A percentile compares a stretch with the other conserved stretches of the same genome.
phyloP scores from a whole-genome alignment of 2,888 invertebrate genomes.

The Anoplius nigerrimus region DNA sequence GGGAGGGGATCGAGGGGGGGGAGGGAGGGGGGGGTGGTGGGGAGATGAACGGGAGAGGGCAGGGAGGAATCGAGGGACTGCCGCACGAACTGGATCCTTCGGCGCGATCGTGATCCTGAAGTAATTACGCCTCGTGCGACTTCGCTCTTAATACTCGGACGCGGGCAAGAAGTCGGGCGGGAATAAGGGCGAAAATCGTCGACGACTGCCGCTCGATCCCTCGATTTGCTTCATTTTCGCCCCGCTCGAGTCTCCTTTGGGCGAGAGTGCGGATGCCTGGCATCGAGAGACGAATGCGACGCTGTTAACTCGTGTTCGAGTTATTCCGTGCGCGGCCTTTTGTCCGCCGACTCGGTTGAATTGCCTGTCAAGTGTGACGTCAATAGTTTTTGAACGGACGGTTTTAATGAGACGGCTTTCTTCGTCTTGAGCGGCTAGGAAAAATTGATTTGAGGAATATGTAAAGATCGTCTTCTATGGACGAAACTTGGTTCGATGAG shows the following conservation, averaged over 20 bases:
- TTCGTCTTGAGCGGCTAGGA: too few relatives aligned
- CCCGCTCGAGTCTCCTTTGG: not conserved
- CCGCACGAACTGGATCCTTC: constrained; percentile 8
- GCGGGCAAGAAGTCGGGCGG: constrained; percentile 7
- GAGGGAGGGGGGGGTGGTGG: constrained; percentile 26
- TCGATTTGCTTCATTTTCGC: constrained; percentile 15
- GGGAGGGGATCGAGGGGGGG: not conserved
- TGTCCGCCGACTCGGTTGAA: too few relatives aligned
- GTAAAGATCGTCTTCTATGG: too few relatives aligned
- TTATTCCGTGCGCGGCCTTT: too few relatives aligned
- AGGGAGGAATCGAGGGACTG: constrained; percentile 11
- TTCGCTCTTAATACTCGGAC: constrained; percentile 17
- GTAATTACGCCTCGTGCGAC: constrained; percentile 23
- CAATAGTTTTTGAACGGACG: too few relatives aligned
- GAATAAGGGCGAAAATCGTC: constrained; percentile 12
- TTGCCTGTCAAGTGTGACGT: too few relatives aligned
- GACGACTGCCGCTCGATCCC: constrained; percentile 1
- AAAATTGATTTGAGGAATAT: too few relatives aligned
- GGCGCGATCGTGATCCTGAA: constrained; percentile 8
- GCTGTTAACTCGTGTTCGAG: too few relatives aligned
- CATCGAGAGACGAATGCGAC: too few relatives aligned
- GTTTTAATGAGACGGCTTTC: too few relatives aligned
- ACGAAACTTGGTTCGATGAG: too few relatives aligned
- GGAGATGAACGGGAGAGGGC: constrained; percentile 12
- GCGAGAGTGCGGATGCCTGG: not conserved